Conservation (phyloP, 1,140 invertebrate species). For the Drosophila nannoptera region DNA sequence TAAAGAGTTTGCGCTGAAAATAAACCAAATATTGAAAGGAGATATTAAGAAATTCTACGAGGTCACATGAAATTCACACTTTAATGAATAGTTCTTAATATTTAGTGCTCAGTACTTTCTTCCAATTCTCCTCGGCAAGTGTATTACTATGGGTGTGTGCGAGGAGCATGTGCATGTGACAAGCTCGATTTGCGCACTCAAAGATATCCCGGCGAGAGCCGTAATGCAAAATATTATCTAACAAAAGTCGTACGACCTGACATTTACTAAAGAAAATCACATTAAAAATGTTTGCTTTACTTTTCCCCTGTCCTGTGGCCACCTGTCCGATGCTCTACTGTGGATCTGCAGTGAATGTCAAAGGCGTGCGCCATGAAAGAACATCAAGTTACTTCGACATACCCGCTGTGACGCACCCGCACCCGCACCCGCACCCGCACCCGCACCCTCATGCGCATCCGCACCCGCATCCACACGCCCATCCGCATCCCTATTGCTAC, state of each 20-base stretch:
- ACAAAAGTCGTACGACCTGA: constrained; percentile 54
- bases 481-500: constrained; percentile 69
- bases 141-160: constrained; percentile 3
- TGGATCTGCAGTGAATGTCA: constrained; percentile 70
- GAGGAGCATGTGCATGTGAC: constrained; percentile 58
- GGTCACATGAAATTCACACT: no score
- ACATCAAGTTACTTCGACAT: constrained; percentile 79
- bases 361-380: constrained; percentile 79
- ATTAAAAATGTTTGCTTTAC: constrained; percentile 47
- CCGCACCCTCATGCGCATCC: constrained; percentile 45
- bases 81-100: not conserved
- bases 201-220: constrained; percentile 65
- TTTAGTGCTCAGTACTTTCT: not conserved
- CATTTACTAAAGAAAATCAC: constrained; percentile 36
- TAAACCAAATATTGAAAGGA: no score
- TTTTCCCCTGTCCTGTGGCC: constrained; percentile 4
- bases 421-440: constrained; percentile 59
- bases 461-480: constrained; percentile 52
- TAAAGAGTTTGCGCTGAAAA: no score
- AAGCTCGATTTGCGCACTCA: constrained; percentile 65
- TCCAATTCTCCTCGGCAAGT: not conserved
- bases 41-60: no score
- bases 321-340: constrained; percentile 11
- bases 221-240: constrained; percentile 76
- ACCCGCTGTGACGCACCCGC: constrained; percentile 78